Conservation (phyloP, 2,113 vertebrate species). For the Gavialis gangeticus region DNA sequence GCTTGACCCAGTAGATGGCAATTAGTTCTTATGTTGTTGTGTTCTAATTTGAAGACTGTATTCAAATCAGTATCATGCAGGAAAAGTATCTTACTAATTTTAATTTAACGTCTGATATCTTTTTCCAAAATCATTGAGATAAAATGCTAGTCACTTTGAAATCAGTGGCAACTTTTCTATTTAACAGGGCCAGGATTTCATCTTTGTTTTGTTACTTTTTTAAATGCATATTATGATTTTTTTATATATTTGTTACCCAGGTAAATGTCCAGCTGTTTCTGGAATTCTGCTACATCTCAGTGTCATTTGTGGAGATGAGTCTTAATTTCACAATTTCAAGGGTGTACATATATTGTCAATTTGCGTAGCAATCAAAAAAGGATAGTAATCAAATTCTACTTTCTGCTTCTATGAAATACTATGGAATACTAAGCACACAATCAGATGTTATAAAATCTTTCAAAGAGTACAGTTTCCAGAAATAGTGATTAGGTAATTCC, state of each 20-base stretch:
- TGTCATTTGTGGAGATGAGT: rapidly evolving
- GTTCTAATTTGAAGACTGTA: no score
- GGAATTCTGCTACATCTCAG: not conserved
- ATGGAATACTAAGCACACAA: not conserved
- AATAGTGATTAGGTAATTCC: not conserved
- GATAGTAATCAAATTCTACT: not conserved
- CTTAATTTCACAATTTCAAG: not conserved
- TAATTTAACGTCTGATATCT: no score
- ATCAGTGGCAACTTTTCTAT: not conserved
- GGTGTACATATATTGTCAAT: rapidly evolving
- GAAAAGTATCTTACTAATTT: no score
- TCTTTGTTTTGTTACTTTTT: not conserved
- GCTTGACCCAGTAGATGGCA: no score
- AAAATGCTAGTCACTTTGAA: not conserved
- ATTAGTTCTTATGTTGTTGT: no score
- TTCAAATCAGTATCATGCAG: no score
- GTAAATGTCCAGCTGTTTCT: not conserved
- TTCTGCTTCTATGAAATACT: not conserved
- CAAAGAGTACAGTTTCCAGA: not conserved
- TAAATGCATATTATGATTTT: rapidly evolving
- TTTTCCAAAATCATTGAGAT: not conserved
- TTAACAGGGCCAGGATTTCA: not conserved
- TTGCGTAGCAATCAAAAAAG: not conserved
- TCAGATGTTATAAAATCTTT: not conserved
- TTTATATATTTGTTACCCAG: not conserved